Evolutionary conservation across 2,888 invertebrate genomes (phyloP).

Genomic region (Hyalella azteca): DNA sequence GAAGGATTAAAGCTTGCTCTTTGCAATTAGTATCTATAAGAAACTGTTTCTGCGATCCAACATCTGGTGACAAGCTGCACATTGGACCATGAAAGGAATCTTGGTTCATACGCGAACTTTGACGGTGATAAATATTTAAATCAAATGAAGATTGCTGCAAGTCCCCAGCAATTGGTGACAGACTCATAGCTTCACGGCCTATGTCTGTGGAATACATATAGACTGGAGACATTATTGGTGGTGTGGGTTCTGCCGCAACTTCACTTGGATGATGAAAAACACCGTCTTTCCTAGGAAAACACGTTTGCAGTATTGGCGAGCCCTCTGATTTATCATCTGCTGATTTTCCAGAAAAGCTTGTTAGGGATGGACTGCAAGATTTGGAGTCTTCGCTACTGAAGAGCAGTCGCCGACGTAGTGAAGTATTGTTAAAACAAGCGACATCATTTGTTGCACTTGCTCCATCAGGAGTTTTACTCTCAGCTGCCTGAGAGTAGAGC

Average conservation of each 20-base stretch:
- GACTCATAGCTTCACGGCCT: not conserved
- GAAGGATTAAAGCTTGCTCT: not conserved
- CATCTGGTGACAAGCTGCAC: not conserved
- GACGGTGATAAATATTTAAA: not conserved
- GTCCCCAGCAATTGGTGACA: not conserved
- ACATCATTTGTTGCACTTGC: slow-evolving; percentile 37
- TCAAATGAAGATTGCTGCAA: not conserved
- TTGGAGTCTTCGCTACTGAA: slow-evolving; percentile 45
- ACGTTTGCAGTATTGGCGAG: not conserved
- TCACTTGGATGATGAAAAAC: not conserved
- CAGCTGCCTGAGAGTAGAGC: not conserved
- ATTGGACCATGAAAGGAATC: not conserved
- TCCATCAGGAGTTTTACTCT: not conserved
- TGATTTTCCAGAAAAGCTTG: not conserved
- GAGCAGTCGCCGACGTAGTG: slow-evolving; percentile 50
- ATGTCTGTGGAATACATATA: not conserved
- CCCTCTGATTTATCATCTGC: not conserved
- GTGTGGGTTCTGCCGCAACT: not conserved
- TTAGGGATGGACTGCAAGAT: not conserved
- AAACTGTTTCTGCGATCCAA: not conserved
- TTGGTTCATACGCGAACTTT: not conserved
- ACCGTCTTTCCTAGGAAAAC: not conserved
- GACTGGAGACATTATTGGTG: not conserved
- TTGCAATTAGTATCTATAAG: not conserved
- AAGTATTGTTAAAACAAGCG: slow-evolving; percentile 45